A percentile compares a stretch with the other conserved stretches of the same genome.
phyloP scores from a whole-genome alignment of 2,113 vertebrate species.

The Entomyzon cyanotis region DNA sequence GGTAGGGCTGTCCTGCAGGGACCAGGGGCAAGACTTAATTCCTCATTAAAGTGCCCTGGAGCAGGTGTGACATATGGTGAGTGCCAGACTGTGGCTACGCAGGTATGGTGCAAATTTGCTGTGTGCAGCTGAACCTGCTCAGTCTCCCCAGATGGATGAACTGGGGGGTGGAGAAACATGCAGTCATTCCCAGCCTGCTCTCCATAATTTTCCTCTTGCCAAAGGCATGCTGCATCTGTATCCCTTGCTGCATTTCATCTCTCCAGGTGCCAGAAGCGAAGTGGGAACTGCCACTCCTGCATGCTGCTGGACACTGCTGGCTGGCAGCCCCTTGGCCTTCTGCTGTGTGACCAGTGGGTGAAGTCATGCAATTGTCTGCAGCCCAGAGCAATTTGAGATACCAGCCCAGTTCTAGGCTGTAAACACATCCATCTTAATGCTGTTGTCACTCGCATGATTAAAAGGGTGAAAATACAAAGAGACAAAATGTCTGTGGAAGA shows the following conservation, averaged over 20 bases:
- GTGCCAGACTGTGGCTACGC: neutral
- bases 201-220: neutral
- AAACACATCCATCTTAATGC: conserved; percentile 43
- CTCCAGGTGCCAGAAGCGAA: neutral
- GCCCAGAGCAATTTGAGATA: neutral
- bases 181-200: accelerated
- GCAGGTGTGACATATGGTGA: neutral
- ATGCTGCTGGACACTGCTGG: neutral
- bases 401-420: neutral
- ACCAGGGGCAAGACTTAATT: neutral
- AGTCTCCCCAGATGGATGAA: neutral
- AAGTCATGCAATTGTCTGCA: conserved; percentile 35
- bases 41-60: neutral
- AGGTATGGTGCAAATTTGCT: neutral
- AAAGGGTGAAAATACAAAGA: neutral
- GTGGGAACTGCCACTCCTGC: neutral
- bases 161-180: neutral
- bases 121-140: neutral
- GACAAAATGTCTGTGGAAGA: neutral
- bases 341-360: neutral
- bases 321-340: neutral
- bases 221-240: neutral
- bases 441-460: neutral
- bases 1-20: neutral
- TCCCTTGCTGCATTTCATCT: neutral